These are phyloP conservation scores for Psilopsiagon aurifrons DNA, from an alignment of 2,113 vertebrate genomes.

Conservation along the genomic window DNA sequence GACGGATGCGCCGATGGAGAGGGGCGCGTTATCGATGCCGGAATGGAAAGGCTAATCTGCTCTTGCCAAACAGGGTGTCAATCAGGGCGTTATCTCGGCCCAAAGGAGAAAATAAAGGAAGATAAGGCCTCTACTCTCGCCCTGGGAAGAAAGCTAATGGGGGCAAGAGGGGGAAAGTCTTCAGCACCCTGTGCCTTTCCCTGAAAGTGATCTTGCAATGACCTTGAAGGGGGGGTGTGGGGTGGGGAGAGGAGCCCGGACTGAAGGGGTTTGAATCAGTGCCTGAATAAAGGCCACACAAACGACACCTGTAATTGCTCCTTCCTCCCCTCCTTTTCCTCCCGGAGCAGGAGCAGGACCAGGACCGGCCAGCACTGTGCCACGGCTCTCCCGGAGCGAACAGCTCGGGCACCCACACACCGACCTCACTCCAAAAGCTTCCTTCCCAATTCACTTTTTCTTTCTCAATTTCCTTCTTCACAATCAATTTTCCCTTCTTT, in stretches of 20 bases:
- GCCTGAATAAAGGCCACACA: not conserved
- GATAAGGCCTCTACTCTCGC: not conserved
- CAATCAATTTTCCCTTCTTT: not conserved
- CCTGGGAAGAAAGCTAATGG: not conserved
- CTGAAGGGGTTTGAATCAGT: not conserved
- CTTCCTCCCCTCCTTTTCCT: not conserved
- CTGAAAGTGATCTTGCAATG: conserved; percentile 45
- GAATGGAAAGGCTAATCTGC: not conserved
- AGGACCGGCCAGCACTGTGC: not conserved
- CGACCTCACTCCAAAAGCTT: not conserved
- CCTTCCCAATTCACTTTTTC: not conserved
- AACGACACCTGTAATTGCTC: conserved; percentile 54
- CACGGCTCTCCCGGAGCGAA: not conserved
- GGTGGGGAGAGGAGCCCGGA: not conserved
- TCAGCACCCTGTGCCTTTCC: not conserved
- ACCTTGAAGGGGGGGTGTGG: conserved; percentile 40
- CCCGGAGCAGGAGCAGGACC: too few species aligned
- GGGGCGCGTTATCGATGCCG: not conserved
- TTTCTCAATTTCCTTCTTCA: not conserved
- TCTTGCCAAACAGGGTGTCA: not conserved
- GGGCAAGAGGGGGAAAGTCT: not conserved
- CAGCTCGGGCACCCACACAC: not conserved
- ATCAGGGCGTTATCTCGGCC: not conserved
- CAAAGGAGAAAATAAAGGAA: conserved; percentile 21
- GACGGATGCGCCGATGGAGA: not conserved